Percentiles rank a stretch among this genome's conserved stretches.
These are phyloP conservation scores for Limulus polyphemus DNA, from an alignment of 2,888 invertebrate genomes.

Conservation along the genomic window DNA sequence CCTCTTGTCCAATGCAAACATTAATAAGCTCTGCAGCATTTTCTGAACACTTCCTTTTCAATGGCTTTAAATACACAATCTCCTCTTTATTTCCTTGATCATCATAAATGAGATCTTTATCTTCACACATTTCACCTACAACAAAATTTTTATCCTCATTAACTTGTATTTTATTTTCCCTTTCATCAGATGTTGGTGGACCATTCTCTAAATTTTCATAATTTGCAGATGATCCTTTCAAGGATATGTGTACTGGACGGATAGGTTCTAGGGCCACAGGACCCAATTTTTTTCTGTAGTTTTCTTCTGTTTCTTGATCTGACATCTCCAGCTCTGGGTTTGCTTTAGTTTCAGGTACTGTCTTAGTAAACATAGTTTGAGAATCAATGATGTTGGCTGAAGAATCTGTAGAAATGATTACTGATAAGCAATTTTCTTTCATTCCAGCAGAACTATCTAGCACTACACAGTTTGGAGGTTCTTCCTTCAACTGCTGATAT, in stretches of 20 bases:
- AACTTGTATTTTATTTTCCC: not conserved
- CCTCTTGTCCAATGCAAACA: slow-evolving; percentile 44
- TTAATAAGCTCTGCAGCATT: slow-evolving; percentile 50
- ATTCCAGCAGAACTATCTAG: too few relatives aligned
- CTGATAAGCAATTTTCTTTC: too few relatives aligned
- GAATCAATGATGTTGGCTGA: too few relatives aligned
- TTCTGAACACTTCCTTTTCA: slow-evolving; percentile 49
- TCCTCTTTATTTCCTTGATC: not conserved
- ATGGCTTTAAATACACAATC: slow-evolving; percentile 31
- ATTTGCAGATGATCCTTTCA: too few relatives aligned
- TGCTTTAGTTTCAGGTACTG: too few relatives aligned
- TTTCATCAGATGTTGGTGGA: not conserved
- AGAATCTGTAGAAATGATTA: too few relatives aligned
- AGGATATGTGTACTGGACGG: not conserved
- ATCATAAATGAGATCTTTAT: not conserved
- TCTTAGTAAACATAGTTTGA: too few relatives aligned
- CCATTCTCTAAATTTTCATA: not conserved
- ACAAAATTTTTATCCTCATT: not conserved
- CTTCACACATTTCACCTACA: not conserved
- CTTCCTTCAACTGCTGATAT: too few relatives aligned
- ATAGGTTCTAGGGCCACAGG: not conserved
- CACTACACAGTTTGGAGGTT: too few relatives aligned
- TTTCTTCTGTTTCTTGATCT: too few relatives aligned
- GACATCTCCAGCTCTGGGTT: too few relatives aligned
- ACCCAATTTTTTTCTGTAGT: not conserved